These are phyloP conservation scores for Micronycteris hirsuta DNA, from an alignment of 2,113 vertebrate species.

Conservation along the genomic window DNA sequence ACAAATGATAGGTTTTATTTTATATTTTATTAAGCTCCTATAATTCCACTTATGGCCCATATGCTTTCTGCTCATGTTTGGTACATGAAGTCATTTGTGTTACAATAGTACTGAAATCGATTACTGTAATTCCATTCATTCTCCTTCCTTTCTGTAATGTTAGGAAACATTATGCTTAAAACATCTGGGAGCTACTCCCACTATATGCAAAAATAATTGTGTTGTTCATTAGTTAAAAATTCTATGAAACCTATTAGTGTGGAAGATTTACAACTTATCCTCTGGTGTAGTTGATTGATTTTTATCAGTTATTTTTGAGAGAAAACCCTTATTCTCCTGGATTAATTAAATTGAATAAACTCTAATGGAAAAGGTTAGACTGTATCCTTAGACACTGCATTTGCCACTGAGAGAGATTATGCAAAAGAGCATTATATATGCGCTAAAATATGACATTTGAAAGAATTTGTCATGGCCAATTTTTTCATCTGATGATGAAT, in stretches of 20 bases:
- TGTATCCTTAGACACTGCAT: constrained; percentile 52
- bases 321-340: constrained; percentile 46
- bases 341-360: constrained; percentile 62
- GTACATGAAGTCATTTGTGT: not conserved
- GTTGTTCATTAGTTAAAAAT: constrained; percentile 11
- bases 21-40: not conserved
- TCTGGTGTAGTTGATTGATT: constrained; percentile 7
- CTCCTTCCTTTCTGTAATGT: not conserved
- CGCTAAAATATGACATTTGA: constrained; percentile 69
- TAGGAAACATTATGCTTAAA: constrained; percentile 5
- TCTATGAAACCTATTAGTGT: not conserved
- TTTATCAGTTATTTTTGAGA: constrained; percentile 55
- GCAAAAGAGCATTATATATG: constrained; percentile 62
- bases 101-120: not conserved
- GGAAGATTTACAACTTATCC: constrained; percentile 29
- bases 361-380: constrained; percentile 55
- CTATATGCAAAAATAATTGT: not conserved
- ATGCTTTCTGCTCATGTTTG: not conserved
- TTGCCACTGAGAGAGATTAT: constrained; percentile 68
- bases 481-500: constrained; percentile 67
- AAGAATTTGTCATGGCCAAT: constrained; percentile 66
- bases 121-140: not conserved
- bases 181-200: not conserved
- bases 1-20: not conserved
- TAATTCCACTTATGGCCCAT: not conserved